Percentiles rank a stretch among this genome's conserved stretches.
Evolutionary conservation across 1,140 invertebrate genomes (phyloP).

Genomic region (Cataglyphis hispanica): DNA sequence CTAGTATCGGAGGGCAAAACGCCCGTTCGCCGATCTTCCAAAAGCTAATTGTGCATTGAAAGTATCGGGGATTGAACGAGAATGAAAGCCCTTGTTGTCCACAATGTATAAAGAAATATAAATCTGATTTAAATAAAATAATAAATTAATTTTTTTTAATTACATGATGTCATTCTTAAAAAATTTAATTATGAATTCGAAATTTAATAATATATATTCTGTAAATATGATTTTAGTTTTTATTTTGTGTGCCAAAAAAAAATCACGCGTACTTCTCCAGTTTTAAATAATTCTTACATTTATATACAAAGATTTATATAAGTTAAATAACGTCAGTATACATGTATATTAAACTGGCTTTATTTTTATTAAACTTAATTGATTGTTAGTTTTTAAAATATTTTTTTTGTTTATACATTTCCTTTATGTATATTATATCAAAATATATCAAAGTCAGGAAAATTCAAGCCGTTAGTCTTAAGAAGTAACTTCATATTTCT

Average conservation of each 20-base stretch:
- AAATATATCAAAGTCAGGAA: neutral
- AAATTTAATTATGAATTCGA: neutral
- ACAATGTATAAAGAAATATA: neutral
- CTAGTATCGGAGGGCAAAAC: constrained; percentile 31
- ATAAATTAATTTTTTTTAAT: neutral
- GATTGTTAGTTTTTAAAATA: no score
- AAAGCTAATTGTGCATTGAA: constrained; percentile 40
- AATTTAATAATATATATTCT: neutral
- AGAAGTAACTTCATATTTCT: neutral
- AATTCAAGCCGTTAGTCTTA: neutral
- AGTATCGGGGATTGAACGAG: constrained; percentile 16
- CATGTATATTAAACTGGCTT: neutral
- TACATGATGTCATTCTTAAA: neutral
- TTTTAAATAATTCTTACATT: no score
- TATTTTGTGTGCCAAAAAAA: no score
- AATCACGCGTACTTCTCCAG: no score
- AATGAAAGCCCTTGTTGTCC: neutral
- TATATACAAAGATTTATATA: no score
- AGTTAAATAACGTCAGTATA: neutral
- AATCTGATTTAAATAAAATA: neutral
- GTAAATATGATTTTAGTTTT: neutral
- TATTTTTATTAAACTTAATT: neutral
- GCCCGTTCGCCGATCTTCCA: constrained; percentile 26
- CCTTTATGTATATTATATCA: neutral
- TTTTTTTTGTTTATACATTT: no score